Evolutionary conservation across 23 tunicate species (phyloP).

Genomic region (Ascidia mentula): DNA sequence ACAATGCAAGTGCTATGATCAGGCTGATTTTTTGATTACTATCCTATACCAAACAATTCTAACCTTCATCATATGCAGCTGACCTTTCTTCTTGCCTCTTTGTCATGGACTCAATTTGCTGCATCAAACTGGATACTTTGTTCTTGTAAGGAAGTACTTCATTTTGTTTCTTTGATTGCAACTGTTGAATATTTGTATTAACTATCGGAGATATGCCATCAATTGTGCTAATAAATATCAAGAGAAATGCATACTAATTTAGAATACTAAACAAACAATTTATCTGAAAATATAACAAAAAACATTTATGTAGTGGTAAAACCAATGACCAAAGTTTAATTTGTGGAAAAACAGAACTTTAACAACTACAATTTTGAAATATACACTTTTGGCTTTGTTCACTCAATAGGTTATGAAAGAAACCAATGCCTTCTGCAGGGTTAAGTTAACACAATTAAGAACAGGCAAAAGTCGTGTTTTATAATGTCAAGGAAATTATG

Average conservation of each 20-base stretch:
- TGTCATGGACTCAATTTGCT: slow-evolving; percentile 30
- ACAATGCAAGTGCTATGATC: no score
- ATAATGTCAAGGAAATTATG: background rate
- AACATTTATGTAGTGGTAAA: background rate
- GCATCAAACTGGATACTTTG: slow-evolving; percentile 33
- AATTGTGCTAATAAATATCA: no score
- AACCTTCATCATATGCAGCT: slow-evolving; percentile 48
- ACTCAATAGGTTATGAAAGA: no score
- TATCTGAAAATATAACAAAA: no score
- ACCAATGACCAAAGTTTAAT: background rate
- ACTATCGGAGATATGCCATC: no score
- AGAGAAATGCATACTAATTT: no score
- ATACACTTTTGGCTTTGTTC: no score
- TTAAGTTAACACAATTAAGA: no score
- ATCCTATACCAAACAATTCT: no score
- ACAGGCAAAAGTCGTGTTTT: background rate
- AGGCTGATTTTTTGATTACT: no score
- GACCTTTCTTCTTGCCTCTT: slow-evolving; percentile 19
- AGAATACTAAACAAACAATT: background rate
- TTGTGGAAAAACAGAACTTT: background rate
- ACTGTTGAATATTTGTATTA: no score
- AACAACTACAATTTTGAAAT: background rate
- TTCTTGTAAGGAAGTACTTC: slow-evolving; percentile 3
- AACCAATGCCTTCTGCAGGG: no score
- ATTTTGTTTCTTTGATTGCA: slow-evolving; percentile 5